phyloP scores from a whole-genome alignment of 2,113 vertebrate genomes.

The Elanoides forficatus region DNA sequence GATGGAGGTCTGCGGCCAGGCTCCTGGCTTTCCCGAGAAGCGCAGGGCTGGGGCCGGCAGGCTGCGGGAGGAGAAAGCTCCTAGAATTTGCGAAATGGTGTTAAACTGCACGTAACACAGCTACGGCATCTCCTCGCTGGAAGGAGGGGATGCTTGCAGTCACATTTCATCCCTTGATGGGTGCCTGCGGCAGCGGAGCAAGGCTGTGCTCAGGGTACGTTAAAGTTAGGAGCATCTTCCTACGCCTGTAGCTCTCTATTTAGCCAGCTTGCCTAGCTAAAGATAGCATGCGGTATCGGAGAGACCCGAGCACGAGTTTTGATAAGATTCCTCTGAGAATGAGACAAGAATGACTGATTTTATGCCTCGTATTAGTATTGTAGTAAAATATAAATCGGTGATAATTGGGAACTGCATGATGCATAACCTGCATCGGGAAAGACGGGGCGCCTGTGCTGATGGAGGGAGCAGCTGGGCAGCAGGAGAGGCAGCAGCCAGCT shows the following conservation, averaged over 20 bases:
- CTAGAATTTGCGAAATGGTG: not conserved
- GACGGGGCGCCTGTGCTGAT: not conserved
- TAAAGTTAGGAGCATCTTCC: not conserved
- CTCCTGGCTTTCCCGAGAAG: too few species aligned
- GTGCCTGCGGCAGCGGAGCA: too few species aligned
- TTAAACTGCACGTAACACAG: not conserved
- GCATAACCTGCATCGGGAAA: not conserved
- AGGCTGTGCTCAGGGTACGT: rapidly evolving
- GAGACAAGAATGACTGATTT: not conserved
- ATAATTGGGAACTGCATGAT: not conserved
- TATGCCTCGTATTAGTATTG: not conserved
- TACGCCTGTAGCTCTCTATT: rapidly evolving
- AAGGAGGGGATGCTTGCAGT: too few species aligned
- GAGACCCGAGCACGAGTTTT: not conserved
- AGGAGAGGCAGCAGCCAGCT: not conserved
- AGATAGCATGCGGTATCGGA: not conserved
- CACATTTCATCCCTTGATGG: too few species aligned
- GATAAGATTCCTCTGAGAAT: not conserved
- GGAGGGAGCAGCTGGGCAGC: not conserved
- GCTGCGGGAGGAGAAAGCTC: not conserved
- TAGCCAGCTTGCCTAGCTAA: not conserved
- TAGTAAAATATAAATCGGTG: not conserved
- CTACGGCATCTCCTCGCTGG: not conserved
- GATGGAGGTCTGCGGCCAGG: not conserved
- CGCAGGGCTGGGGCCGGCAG: rapidly evolving